These are phyloP conservation scores for Diplosoma virens DNA, from an alignment of 23 tunicate species.

Conservation along the genomic window DNA sequence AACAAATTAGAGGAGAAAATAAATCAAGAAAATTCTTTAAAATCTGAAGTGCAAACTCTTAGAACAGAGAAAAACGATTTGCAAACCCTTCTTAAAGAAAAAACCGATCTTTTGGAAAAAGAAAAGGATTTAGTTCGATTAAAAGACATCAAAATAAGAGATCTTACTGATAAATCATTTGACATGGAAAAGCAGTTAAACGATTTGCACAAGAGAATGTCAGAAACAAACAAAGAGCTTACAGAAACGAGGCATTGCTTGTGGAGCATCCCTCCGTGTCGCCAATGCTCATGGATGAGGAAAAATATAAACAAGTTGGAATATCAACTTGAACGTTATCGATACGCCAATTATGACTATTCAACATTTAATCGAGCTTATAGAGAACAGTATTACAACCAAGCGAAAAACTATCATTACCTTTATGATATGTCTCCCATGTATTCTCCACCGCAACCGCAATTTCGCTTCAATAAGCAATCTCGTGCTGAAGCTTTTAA, in stretches of 20 bases:
- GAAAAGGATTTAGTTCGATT: neutral
- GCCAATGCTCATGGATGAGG: slow-evolving; percentile 9
- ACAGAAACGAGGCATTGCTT: neutral
- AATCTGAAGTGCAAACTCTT: slow-evolving; percentile 5
- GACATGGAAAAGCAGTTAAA: neutral
- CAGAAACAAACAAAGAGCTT: neutral
- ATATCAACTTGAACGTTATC: slow-evolving; percentile 9
- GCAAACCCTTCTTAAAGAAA: neutral
- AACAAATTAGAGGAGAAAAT: slow-evolving; percentile 62
- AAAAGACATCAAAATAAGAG: slow-evolving; percentile 18
- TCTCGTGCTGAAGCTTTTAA: neutral
- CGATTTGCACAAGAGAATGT: neutral
- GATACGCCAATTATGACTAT: neutral
- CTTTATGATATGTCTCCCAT: too few species aligned
- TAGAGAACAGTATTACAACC: neutral
- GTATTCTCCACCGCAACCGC: neutral
- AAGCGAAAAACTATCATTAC: too few species aligned
- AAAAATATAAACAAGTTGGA: slow-evolving; percentile 14
- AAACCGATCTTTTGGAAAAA: neutral
- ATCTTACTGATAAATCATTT: neutral
- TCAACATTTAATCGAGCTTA: neutral
- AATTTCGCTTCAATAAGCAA: too few species aligned
- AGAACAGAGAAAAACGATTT: neutral
- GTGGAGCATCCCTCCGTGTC: neutral
- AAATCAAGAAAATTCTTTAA: slow-evolving; percentile 16